phyloP scores from a whole-genome alignment of 2,797 vertebrate genomes.

The Astyanax mexicanus region DNA sequence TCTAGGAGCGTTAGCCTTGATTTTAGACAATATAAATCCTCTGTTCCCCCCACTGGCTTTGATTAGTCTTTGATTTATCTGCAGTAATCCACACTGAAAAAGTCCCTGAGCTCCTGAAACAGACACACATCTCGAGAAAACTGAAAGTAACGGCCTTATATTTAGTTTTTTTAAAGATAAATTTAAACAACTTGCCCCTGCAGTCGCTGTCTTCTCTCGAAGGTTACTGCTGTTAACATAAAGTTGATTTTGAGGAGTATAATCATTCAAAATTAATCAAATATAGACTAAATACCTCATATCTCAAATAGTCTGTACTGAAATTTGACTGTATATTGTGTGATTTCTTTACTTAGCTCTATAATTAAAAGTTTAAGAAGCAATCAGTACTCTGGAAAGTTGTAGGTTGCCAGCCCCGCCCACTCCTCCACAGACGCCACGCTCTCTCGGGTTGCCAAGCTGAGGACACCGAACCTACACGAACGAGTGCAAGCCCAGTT shows the following conservation, averaged over 20 bases:
- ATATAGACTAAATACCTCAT: too few species aligned
- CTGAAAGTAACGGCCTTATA: slow-evolving; percentile 30
- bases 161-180: slow-evolving; percentile 29
- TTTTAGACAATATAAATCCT: slow-evolving; percentile 45
- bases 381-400: too few species aligned
- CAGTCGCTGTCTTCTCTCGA: neutral
- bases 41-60: slow-evolving; percentile 25
- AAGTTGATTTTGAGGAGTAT: slow-evolving; percentile 14
- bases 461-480: too few species aligned
- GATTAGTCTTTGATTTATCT: slow-evolving; percentile 66
- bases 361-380: too few species aligned
- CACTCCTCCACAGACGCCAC: too few species aligned
- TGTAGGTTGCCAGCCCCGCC: too few species aligned
- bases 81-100: slow-evolving; percentile 56
- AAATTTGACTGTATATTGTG: too few species aligned
- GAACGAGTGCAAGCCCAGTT: too few species aligned
- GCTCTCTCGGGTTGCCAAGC: too few species aligned
- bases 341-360: too few species aligned
- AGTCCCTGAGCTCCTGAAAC: slow-evolving; percentile 28
- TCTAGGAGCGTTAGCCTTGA: slow-evolving; percentile 38
- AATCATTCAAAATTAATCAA: slow-evolving; percentile 10
- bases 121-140: slow-evolving; percentile 50
- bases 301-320: too few species aligned
- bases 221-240: neutral
- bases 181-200: slow-evolving; percentile 7